Evolutionary conservation across 2,113 vertebrate genomes (phyloP).

Genomic region (Corythornis cristatus): DNA sequence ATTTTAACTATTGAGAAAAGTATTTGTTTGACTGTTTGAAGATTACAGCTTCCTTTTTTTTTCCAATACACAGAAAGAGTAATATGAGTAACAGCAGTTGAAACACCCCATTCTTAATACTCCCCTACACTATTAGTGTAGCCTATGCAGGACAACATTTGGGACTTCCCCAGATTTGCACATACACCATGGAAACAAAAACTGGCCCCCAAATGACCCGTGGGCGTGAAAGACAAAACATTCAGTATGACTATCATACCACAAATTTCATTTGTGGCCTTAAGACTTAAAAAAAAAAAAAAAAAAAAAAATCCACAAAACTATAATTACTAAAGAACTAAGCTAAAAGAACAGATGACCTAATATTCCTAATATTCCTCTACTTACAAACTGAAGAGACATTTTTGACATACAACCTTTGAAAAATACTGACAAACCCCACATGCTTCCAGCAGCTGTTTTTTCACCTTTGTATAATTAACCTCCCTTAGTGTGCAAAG

Average conservation of each 20-base stretch:
- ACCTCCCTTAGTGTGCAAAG: background rate
- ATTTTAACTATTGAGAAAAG: background rate
- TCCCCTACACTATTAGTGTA: background rate
- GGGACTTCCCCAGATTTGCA: background rate
- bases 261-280: background rate
- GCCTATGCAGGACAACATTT: background rate
- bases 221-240: background rate
- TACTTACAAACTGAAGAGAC: background rate
- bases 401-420: background rate
- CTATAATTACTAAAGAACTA: background rate
- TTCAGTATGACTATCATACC: background rate
- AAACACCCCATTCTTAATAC: background rate
- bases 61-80: background rate
- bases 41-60: background rate
- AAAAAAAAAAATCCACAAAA: background rate
- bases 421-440: background rate
- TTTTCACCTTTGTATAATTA: background rate
- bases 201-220: background rate
- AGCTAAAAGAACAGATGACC: background rate
- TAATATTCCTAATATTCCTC: background rate
- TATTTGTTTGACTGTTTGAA: background rate
- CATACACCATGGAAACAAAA: background rate
- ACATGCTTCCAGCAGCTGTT: background rate
- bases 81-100: background rate
- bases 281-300: background rate